Evolutionary conservation across 2,113 vertebrate genomes (phyloP).

Genomic region (Oncorhynchus kisutch): DNA sequence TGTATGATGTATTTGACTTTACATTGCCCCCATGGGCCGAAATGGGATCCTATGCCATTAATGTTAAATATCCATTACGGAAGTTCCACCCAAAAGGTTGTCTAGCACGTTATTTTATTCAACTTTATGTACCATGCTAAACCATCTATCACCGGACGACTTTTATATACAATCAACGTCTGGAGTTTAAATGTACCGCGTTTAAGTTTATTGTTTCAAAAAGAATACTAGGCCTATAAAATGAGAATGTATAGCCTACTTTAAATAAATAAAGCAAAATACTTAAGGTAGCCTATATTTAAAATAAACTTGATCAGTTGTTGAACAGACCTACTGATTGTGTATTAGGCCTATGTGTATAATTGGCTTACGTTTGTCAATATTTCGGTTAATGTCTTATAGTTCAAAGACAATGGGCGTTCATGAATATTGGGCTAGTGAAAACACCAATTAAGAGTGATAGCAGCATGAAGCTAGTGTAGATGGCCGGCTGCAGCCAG

Average conservation of each 20-base stretch:
- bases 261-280: background rate
- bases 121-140: background rate
- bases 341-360: background rate
- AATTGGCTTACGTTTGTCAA: background rate
- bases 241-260: background rate
- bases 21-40: constrained; percentile 47
- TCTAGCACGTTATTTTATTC: constrained; percentile 13
- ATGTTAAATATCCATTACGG: constrained; percentile 71
- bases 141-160: background rate
- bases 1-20: constrained; percentile 58
- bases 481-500: constrained; percentile 38
- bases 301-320: too few relatives aligned
- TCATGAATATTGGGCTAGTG: background rate
- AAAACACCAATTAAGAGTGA: constrained; percentile 62
- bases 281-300: background rate
- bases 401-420: background rate
- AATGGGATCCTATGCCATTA: constrained; percentile 60
- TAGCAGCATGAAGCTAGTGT: constrained; percentile 62
- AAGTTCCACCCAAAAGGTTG: constrained; percentile 37
- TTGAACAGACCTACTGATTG: background rate
- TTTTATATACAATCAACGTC: background rate
- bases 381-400: background rate
- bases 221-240: background rate
- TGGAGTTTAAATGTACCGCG: background rate
- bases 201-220: background rate